Conservation (phyloP, 2,113 vertebrate species). For the Phocoena sinus region DNA sequence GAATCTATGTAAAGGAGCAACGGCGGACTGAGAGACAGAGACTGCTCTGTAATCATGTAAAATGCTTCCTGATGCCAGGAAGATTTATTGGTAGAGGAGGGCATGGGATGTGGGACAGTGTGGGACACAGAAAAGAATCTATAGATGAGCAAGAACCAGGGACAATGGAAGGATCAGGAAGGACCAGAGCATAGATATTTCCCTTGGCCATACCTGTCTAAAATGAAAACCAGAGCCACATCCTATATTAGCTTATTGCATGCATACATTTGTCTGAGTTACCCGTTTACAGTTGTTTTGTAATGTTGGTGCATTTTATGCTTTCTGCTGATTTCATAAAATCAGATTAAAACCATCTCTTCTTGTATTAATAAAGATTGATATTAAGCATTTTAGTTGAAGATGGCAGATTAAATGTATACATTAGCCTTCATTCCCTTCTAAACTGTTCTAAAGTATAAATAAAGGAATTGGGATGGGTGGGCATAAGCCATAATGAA, state of each 20-base stretch:
- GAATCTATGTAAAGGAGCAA: neutral
- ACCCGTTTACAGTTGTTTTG: neutral
- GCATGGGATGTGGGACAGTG: neutral
- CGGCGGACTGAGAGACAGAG: neutral
- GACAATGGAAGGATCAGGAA: neutral
- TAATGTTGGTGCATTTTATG: neutral
- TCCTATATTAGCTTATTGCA: neutral
- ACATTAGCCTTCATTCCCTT: neutral
- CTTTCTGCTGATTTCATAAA: neutral
- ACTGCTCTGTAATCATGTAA: neutral
- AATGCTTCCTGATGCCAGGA: neutral
- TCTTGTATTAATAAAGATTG: neutral
- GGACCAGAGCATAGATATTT: neutral
- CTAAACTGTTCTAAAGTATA: neutral
- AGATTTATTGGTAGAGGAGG: neutral
- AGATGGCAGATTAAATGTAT: neutral
- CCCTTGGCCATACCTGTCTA: neutral
- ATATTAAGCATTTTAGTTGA: neutral
- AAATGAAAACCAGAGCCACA: neutral
- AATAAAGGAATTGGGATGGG: neutral
- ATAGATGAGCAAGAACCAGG: neutral
- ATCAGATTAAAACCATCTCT: neutral
- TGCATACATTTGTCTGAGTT: neutral
- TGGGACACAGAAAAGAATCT: neutral
- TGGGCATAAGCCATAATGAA: neutral